These are phyloP conservation scores for Atrichornis clamosus DNA, from an alignment of 2,113 vertebrate species.

Conservation along the genomic window DNA sequence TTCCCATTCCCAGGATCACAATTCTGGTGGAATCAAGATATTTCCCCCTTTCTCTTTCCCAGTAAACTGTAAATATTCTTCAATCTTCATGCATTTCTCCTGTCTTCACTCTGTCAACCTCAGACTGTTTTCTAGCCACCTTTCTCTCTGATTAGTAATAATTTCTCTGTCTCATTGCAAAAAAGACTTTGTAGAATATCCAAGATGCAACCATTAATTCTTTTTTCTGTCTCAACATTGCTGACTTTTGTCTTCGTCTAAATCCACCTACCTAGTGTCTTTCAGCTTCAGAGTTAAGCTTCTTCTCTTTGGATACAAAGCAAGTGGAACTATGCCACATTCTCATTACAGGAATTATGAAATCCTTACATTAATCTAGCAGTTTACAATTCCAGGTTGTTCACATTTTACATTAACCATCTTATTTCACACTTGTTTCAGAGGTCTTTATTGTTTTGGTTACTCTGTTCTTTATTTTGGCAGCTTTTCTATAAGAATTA, in stretches of 20 bases:
- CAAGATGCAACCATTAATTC: neutral
- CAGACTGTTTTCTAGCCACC: neutral
- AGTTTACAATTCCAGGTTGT: neutral
- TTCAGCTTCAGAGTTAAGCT: neutral
- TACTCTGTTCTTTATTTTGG: neutral
- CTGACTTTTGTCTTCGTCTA: neutral
- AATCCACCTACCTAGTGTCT: neutral
- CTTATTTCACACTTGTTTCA: neutral
- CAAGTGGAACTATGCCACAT: accelerated
- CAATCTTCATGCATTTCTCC: accelerated
- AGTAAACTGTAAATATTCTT: neutral
- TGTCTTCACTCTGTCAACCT: neutral
- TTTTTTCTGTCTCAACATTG: neutral
- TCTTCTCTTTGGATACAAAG: neutral
- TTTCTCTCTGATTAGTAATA: neutral
- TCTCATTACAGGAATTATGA: neutral
- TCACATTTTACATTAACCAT: neutral
- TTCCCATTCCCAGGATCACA: neutral
- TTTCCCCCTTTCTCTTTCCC: neutral
- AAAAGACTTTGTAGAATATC: neutral
- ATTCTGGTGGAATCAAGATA: neutral
- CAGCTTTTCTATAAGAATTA: neutral
- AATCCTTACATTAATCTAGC: neutral
- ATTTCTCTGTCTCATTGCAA: neutral
- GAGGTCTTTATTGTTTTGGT: neutral